A percentile compares a stretch with the other conserved stretches of the same genome.
Evolutionary conservation across 2,797 vertebrate genomes (phyloP).

Genomic region (Myotis findleyi): DNA sequence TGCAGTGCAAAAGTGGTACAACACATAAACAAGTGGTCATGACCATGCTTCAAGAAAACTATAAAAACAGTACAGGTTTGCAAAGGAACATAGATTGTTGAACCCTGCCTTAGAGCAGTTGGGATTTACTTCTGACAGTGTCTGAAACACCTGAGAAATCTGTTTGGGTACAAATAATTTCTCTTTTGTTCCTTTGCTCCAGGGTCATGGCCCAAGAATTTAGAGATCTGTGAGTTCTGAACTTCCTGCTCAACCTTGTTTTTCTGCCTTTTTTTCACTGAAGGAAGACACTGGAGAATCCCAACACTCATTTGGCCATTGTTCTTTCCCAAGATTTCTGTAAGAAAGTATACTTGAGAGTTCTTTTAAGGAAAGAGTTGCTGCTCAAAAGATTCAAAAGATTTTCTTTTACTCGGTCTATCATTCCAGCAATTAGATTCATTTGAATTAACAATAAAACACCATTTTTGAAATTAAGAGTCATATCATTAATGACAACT

Average conservation of each 20-base stretch:
- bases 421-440: background rate
- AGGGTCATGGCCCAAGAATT: background rate
- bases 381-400: background rate
- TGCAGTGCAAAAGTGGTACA: accelerated
- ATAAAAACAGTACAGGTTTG: background rate
- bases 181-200: background rate
- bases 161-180: background rate
- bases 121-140: background rate
- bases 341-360: background rate
- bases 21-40: background rate
- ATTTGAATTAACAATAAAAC: background rate
- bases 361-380: conserved; percentile 1
- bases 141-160: background rate
- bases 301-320: background rate
- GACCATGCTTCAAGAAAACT: background rate
- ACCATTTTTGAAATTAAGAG: background rate
- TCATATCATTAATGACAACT: background rate
- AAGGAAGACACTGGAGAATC: background rate
- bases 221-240: background rate
- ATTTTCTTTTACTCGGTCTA: background rate
- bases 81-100: background rate
- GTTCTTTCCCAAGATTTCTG: background rate
- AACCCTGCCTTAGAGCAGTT: background rate
- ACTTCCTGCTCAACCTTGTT: background rate
- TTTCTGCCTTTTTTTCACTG: background rate